These are phyloP conservation scores for Staurois parvus DNA, from an alignment of 2,797 vertebrate species.

Conservation along the genomic window DNA sequence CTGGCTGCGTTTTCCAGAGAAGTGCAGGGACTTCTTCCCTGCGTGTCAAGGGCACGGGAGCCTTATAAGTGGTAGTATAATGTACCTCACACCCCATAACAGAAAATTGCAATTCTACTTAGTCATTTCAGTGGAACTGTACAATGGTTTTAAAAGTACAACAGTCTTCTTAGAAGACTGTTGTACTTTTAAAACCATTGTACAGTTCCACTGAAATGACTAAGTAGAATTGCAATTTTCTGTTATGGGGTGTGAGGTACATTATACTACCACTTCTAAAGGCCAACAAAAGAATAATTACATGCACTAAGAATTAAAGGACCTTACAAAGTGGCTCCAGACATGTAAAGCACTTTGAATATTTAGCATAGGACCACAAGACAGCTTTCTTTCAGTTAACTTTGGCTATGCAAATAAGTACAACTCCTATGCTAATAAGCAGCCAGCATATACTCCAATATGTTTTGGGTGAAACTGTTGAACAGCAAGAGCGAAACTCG, in stretches of 20 bases:
- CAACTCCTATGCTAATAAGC: constrained; percentile 5
- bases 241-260: constrained; percentile 1
- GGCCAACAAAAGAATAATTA: constrained; percentile 1
- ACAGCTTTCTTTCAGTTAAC: constrained; percentile 3
- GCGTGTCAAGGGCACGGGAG: too few species aligned
- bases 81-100: too few species aligned
- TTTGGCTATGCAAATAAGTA: constrained; percentile 8
- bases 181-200: neutral
- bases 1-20: too few species aligned
- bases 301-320: constrained; percentile 4
- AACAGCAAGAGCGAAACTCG: constrained; percentile 38
- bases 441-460: neutral
- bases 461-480: constrained; percentile 40
- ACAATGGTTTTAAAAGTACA: too few species aligned
- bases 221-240: neutral
- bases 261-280: constrained; percentile 9
- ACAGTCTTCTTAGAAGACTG: neutral
- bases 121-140: too few species aligned
- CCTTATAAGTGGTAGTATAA: too few species aligned
- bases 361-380: constrained; percentile 27
- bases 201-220: neutral
- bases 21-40: too few species aligned
- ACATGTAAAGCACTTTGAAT: neutral
- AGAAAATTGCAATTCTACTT: too few species aligned
- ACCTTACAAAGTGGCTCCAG: constrained; percentile 20